These are phyloP conservation scores for Eulemur coronatus DNA, from an alignment of 2,797 vertebrate species.

Conservation along the genomic window DNA sequence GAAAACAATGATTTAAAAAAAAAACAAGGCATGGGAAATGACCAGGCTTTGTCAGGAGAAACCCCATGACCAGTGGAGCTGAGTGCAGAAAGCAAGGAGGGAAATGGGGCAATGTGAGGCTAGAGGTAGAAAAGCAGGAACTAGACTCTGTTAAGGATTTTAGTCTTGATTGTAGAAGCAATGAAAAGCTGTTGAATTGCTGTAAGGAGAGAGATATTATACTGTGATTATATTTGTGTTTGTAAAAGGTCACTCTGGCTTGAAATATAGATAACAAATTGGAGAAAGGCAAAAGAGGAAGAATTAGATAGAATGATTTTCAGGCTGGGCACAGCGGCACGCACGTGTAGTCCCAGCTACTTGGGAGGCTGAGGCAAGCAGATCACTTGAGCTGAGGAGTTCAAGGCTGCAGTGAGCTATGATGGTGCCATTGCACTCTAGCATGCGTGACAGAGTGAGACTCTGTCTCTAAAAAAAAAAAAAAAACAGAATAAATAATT, in stretches of 20 bases:
- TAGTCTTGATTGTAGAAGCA: neutral
- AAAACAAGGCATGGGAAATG: neutral
- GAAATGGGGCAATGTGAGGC: neutral
- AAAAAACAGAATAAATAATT: neutral
- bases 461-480: neutral
- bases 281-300: constrained; percentile 10
- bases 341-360: neutral
- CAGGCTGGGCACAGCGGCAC: neutral
- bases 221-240: neutral
- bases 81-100: neutral
- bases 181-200: neutral
- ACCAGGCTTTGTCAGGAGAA: constrained; percentile 14
- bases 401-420: neutral
- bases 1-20: neutral
- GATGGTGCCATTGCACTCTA: neutral
- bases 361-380: neutral
- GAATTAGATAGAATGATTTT: neutral
- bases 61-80: neutral
- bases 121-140: neutral
- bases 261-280: neutral
- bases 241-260: constrained; percentile 4
- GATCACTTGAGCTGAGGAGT: neutral
- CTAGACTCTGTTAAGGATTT: neutral
- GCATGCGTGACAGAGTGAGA: neutral
- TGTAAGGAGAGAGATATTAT: neutral